These are phyloP conservation scores for Diloba caeruleocephala DNA, from an alignment of 2,888 invertebrate genomes.

Conservation along the genomic window DNA sequence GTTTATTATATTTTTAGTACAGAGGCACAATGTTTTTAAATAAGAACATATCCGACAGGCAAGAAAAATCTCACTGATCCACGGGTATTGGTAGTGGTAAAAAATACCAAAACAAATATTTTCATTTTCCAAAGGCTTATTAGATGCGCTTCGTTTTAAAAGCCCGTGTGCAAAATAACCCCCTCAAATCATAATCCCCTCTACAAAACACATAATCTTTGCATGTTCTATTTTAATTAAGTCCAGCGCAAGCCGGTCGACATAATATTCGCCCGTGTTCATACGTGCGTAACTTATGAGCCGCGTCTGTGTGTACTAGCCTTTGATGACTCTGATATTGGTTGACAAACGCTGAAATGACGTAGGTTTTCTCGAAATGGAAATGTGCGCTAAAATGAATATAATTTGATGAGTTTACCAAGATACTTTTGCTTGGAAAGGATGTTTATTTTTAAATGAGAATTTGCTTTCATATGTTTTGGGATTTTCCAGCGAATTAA, in stretches of 20 bases:
- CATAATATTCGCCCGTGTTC: constrained; percentile 59
- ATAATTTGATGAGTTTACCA: constrained; percentile 34
- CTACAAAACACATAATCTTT: constrained; percentile 55
- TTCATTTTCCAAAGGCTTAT: no score
- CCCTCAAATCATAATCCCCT: neutral
- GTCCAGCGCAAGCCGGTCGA: constrained; percentile 65
- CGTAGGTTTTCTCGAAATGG: constrained; percentile 6
- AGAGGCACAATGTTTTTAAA: no score
- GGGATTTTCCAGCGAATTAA: constrained; percentile 35
- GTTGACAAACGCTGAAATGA: constrained; percentile 28
- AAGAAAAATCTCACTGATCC: no score
- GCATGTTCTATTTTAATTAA: constrained; percentile 76
- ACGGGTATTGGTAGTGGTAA: no score
- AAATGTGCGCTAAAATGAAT: constrained; percentile 16
- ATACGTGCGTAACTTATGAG: constrained; percentile 57
- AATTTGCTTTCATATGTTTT: constrained; percentile 26
- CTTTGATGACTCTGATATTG: constrained; percentile 46
- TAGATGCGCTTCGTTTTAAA: no score
- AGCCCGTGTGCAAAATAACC: constrained; percentile 21
- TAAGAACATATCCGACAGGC: no score
- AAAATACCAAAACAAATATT: no score
- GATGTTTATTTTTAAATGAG: constrained; percentile 40
- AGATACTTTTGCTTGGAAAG: constrained; percentile 26
- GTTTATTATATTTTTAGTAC: no score
- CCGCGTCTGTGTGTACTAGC: constrained; percentile 43